Conservation (phyloP, 2,113 vertebrate species). For the Saguinus imperator region DNA sequence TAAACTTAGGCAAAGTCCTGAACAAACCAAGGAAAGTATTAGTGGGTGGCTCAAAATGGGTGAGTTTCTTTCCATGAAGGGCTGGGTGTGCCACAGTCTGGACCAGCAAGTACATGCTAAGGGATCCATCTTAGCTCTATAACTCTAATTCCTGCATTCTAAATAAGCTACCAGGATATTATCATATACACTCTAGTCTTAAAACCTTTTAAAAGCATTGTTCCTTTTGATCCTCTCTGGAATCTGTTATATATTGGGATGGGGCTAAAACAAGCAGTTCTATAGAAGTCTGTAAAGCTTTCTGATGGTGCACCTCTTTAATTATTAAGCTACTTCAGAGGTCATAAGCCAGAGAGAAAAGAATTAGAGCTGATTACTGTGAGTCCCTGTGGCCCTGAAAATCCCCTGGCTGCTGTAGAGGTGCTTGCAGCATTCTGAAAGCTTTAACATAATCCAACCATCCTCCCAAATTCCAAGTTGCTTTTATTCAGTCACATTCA, state of each 20-base stretch:
- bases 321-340: conserved; percentile 84
- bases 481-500: conserved; percentile 78
- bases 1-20: conserved; percentile 60
- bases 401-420: conserved; percentile 76
- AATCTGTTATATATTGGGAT: neutral
- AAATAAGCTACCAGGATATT: conserved; percentile 26
- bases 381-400: conserved; percentile 81
- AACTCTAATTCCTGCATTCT: neutral
- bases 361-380: conserved; percentile 82
- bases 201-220: neutral
- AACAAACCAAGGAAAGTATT: conserved; percentile 70
- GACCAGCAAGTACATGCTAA: conserved; percentile 25
- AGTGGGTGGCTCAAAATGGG: conserved; percentile 53
- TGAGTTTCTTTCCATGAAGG: conserved; percentile 53
- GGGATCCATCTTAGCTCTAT: neutral
- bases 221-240: neutral
- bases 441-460: conserved; percentile 81
- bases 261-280: neutral
- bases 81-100: conserved; percentile 37
- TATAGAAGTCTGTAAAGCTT: conserved; percentile 79
- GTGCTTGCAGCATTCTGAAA: conserved; percentile 79
- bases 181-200: neutral
- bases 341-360: conserved; percentile 80
- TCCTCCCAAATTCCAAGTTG: conserved; percentile 72
- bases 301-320: conserved; percentile 80